A percentile compares a stretch with the other conserved stretches of the same genome.
Evolutionary conservation across 2,888 invertebrate species (phyloP).

Genomic region (Drosophila eohydei): DNA sequence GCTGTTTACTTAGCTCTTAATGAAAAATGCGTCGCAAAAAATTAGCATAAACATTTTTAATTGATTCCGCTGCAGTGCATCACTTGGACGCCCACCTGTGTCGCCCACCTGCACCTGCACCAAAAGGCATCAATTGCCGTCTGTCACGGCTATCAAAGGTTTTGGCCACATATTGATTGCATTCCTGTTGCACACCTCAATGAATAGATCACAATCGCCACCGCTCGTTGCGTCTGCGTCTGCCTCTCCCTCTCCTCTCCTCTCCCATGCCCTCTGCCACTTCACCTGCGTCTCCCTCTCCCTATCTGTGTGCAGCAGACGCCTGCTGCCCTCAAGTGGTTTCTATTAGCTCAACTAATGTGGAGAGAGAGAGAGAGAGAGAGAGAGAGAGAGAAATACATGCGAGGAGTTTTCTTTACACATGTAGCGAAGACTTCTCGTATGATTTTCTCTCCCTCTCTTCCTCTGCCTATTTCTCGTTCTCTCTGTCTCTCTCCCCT

Average conservation of each 20-base stretch:
- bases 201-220: slow-evolving; percentile 2
- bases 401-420: no score
- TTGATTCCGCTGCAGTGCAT: slow-evolving; percentile 47
- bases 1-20: slow-evolving; percentile 61
- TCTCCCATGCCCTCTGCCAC: no score
- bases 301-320: neutral
- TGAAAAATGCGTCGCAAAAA: slow-evolving; percentile 63
- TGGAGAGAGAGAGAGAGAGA: no score
- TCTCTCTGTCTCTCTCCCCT: neutral
- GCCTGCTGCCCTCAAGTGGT: neutral
- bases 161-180: slow-evolving; percentile 9
- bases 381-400: no score
- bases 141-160: slow-evolving; percentile 6
- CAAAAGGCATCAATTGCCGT: slow-evolving; percentile 12
- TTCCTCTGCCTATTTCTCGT: neutral
- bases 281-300: neutral
- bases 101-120: neutral
- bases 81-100: neutral
- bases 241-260: neutral
- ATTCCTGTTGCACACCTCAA: slow-evolving; percentile 1
- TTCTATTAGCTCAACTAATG: neutral
- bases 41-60: slow-evolving; percentile 72
- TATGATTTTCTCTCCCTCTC: neutral
- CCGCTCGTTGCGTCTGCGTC: neutral
- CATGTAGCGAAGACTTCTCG: neutral